phyloP scores from a whole-genome alignment of 1,140 invertebrate species.

The Aphidius ervi region DNA sequence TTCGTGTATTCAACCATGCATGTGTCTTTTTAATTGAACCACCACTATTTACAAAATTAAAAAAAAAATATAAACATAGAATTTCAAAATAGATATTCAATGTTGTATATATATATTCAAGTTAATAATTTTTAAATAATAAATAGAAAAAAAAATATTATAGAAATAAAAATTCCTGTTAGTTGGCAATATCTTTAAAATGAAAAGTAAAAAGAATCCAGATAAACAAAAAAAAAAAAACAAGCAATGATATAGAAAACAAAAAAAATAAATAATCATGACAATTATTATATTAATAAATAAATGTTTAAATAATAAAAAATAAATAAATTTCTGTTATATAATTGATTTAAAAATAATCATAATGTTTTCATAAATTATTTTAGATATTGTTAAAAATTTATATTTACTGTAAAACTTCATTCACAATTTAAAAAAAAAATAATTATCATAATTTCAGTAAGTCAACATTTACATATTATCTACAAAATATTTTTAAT shows the following conservation, averaged over 20 bases:
- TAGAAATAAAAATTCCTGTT: neutral
- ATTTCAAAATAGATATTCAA: slow-evolving; percentile 17
- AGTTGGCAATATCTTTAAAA: neutral
- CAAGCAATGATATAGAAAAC: no score
- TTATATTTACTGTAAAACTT: slow-evolving; percentile 11
- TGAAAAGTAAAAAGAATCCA: no score
- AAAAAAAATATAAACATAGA: slow-evolving; percentile 13
- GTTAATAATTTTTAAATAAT: slow-evolving; percentile 8
- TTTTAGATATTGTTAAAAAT: no score
- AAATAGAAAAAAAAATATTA: neutral
- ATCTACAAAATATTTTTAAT: slow-evolving; percentile 56
- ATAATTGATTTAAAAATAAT: no score
- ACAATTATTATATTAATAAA: no score
- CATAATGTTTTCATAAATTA: no score
- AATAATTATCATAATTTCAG: neutral
- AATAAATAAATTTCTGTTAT: no score
- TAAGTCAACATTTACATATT: slow-evolving; percentile 35
- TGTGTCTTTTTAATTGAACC: slow-evolving; percentile 10
- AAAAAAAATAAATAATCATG: no score
- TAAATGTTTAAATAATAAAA: no score
- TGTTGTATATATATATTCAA: slow-evolving; percentile 16
- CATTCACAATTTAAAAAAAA: slow-evolving; percentile 24
- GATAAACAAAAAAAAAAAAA: no score
- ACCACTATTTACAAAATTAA: slow-evolving; percentile 1
- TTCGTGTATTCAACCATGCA: slow-evolving; percentile 7